These are phyloP conservation scores for Hemistola chrysoprasaria DNA, from an alignment of 2,888 invertebrate genomes.

Conservation along the genomic window DNA sequence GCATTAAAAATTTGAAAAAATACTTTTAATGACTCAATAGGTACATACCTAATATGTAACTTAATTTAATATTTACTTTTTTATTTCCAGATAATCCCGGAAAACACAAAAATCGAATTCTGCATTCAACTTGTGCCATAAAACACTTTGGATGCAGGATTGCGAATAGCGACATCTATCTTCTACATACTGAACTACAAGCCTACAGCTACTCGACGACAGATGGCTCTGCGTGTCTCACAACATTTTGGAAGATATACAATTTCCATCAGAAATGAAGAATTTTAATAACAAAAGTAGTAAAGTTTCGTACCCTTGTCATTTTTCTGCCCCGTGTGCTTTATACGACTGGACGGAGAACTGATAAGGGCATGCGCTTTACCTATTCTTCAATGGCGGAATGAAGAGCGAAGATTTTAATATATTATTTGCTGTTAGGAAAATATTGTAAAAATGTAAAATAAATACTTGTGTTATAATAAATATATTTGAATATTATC, in stretches of 20 bases:
- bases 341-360: conserved; percentile 97
- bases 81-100: conserved; percentile 11
- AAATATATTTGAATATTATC: no score
- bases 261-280: conserved; percentile 23
- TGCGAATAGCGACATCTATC: conserved; percentile 39
- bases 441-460: no score
- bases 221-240: conserved; percentile 40
- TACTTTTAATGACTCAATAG: no score
- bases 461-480: no score
- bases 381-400: conserved; percentile 37
- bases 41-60: no score
- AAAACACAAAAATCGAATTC: conserved; percentile 24
- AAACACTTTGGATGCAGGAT: conserved; percentile 47
- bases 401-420: conserved; percentile 9
- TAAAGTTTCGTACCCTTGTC: conserved; percentile 89
- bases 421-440: no score
- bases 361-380: conserved; percentile 96
- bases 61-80: conserved; percentile 3
- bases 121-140: conserved; percentile 46
- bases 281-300: conserved; percentile 1
- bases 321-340: conserved; percentile 94
- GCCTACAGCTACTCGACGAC: conserved; percentile 34
- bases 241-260: conserved; percentile 6
- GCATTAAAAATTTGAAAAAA: no score
- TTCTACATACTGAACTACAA: conserved; percentile 11